A percentile compares a stretch with the other conserved stretches of the same genome.
These are phyloP conservation scores for Polia nebulosa DNA, from an alignment of 2,888 invertebrate species.

Conservation along the genomic window DNA sequence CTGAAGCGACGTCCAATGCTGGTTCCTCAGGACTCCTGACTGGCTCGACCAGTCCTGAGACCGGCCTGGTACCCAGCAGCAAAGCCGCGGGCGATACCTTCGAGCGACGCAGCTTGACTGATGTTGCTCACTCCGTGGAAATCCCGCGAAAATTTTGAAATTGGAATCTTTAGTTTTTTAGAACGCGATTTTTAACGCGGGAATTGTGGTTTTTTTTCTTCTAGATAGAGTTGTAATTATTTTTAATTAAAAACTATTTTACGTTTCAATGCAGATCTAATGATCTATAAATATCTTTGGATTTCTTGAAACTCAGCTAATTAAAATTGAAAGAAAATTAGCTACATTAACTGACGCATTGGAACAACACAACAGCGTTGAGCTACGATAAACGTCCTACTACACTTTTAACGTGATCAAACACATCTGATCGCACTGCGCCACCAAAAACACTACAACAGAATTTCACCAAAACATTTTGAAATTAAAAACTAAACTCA, in stretches of 20 bases:
- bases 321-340: conserved; percentile 44
- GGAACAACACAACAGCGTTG: conserved; percentile 72
- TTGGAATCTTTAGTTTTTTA: conserved; percentile 30
- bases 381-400: conserved; percentile 72
- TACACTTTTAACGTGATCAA: conserved; percentile 73
- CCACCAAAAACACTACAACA: conserved; percentile 63
- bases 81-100: conserved; percentile 89
- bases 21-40: conserved; percentile 88
- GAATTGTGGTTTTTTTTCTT: conserved; percentile 11
- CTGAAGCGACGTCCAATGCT: conserved; percentile 89
- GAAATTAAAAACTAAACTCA: conserved; percentile 8
- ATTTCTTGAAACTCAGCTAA: conserved; percentile 49
- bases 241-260: not conserved
- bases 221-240: not conserved
- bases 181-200: conserved; percentile 16
- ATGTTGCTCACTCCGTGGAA: conserved; percentile 60
- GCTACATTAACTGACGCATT: conserved; percentile 67
- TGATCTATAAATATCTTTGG: not conserved
- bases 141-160: conserved; percentile 52
- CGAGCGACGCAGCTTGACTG: conserved; percentile 88
- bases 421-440: conserved; percentile 84
- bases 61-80: conserved; percentile 91
- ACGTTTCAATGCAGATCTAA: not conserved
- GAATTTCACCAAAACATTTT: conserved; percentile 48
- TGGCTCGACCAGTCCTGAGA: conserved; percentile 88